A percentile compares a stretch with the other conserved stretches of the same genome.
Evolutionary conservation across 2,113 vertebrate species (phyloP).

Genomic region (Eira barbara): DNA sequence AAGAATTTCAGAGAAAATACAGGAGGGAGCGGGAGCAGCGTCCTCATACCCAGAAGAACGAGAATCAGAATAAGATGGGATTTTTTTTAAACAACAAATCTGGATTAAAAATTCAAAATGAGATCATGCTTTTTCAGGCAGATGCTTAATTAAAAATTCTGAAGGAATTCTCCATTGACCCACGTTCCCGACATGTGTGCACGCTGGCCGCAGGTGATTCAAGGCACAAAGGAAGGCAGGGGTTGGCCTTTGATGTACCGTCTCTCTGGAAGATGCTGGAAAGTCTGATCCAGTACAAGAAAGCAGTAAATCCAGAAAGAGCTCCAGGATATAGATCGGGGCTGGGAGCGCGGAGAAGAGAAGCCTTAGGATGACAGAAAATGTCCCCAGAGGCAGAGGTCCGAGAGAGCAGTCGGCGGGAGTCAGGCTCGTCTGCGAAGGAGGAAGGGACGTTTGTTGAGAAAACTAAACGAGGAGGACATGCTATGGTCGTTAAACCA

Average conservation of each 20-base stretch:
- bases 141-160: background rate
- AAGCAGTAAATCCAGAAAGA: background rate
- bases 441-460: background rate
- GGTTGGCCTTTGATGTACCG: accelerated
- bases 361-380: background rate
- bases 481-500: background rate
- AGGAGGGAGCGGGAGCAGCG: accelerated
- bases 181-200: background rate
- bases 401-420: accelerated
- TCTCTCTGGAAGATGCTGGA: background rate
- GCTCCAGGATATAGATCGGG: background rate
- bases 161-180: background rate
- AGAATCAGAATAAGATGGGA: background rate
- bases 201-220: too few species aligned
- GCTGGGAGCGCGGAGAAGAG: too few species aligned
- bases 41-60: background rate
- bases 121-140: background rate
- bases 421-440: accelerated
- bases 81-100: background rate
- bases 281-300: background rate
- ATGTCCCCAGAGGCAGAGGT: accelerated
- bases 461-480: background rate
- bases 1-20: background rate
- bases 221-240: background rate
- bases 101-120: background rate